Percentiles rank a stretch among this genome's conserved stretches.
Conservation (phyloP, 2,113 vertebrate species). For the Tympanuchus pallidicinctus region DNA sequence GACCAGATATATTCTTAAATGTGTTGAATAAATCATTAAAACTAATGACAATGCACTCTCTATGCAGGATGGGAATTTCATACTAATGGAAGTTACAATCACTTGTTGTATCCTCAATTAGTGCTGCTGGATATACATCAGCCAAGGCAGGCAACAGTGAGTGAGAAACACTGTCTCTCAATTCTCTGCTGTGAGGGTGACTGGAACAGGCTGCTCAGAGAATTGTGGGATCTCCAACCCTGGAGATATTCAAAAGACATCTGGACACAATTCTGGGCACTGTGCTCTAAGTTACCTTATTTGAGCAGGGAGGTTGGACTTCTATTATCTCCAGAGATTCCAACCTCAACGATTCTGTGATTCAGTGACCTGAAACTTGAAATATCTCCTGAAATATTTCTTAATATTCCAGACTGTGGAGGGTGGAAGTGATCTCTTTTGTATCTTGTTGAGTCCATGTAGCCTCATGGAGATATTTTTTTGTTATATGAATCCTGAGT, state of each 20-base stretch:
- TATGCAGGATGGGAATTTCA: neutral
- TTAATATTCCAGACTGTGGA: neutral
- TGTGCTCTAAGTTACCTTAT: too few species aligned
- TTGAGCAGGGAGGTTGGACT: too few species aligned
- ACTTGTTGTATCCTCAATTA: neutral
- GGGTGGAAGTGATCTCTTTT: neutral
- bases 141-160: neutral
- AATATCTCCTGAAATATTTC: neutral
- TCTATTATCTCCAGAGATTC: too few species aligned
- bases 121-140: neutral
- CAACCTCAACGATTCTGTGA: too few species aligned
- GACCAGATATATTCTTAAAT: neutral
- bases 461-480: constrained; percentile 9
- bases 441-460: neutral
- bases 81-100: neutral
- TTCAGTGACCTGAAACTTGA: neutral
- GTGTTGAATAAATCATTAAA: neutral
- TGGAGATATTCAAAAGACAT: too few species aligned
- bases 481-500: neutral
- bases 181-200: too few species aligned
- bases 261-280: too few species aligned
- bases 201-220: too few species aligned
- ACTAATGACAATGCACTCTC: neutral
- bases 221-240: too few species aligned
- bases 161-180: neutral